Evolutionary conservation across 2,113 vertebrate genomes (phyloP), one percentile per base, ranked within the genome.

Genomic region (Lamprotornis superbus): DNA sequence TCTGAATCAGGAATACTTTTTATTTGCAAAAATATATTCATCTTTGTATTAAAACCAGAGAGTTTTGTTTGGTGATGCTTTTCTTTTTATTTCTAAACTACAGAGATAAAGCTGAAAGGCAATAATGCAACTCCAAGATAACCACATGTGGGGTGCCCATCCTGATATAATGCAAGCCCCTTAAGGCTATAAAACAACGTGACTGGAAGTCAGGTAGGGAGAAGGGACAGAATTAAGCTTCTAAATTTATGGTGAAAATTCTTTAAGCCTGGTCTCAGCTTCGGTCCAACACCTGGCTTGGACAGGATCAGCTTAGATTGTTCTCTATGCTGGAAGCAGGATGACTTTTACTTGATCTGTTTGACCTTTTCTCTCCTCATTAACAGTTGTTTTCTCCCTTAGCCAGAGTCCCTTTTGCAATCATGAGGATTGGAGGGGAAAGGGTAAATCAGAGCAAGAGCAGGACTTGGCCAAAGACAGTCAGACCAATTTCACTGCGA

Each of bases 31-130:
- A 89, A 35, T 47, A 47, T 21, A 28, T 79, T 53, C 28, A 70
- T 37, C 42, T 75, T 33, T 70, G 24, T 49, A 79, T 94, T 94
- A 87, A 86, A 93, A 83, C 15, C 24, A 63, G 71, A 27, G 74
- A 37, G 10, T 9, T 9, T 73, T 53, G 28, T 42, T 52, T 44
- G 20, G 30, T 4, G 6, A 24, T 40, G 24, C 9, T 53, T 85
- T 42, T 44, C 63, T 71, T 64, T 87, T 87, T 39, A 37, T 44
- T 37, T 57, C 59, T 49, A 31, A 68, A 42, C 24, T 23, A 31
- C 15, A 77, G 50, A 40, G 93, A 93, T 89, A 94, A 95, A 86
- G 49, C 69, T 75, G 67, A 84, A 89, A 94, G 71, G 60, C 78
- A 95, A 8, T 64, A 76, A 86, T 55, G 68, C 40, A 83, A 22